Base-by-base conservation (phyloP, 2,113 vertebrate species). In the Phrynocephalus versicolor region DNA sequence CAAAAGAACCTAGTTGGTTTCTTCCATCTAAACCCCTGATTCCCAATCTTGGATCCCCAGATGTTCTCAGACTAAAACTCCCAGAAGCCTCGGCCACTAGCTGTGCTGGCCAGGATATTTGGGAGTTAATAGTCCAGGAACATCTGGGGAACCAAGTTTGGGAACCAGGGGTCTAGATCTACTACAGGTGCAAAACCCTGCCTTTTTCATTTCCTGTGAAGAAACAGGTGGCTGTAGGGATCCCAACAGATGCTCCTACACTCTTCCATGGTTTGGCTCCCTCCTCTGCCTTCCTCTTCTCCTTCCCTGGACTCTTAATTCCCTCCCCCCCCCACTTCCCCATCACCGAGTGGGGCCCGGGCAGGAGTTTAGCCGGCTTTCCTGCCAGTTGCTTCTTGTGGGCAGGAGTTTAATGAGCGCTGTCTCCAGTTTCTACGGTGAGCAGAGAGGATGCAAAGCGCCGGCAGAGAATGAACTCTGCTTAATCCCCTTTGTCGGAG, bases 401-500 rank as follows among this genome's bases (percentile, higher is more conserved):
- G 79, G 67, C 84, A 27, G 65, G 57, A n/a, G 16, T 79, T 85
- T 71, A 71, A 71, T 45, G 78, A 73, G 77, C 60, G 75, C 18
- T 16, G 67, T 72, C 84, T 80, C 84, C 70, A 37, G 77, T 85
- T 72, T 19, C 77, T 37, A 62, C 57, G 6, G 58, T 58, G 58
- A 72, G 77, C 77, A 37, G 69, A 73, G 67, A 80, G 84, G 84
- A 80, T 64, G 84, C 76, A 45, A 45, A 85, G 78, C 37, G 65
- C 76, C 69, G 37, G 84, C 77, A 83, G 77, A 64, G 77, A 73
- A 55, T 72, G 84, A 72, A 73, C 76, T 80, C 65, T 6, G 57
- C 58, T 80, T 80, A 85, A 85, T 85, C 84, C 77, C 77, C 77
- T 81, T 86, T 30, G 78, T 69, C 84, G 58, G 60, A 80, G 77